A percentile compares a stretch with the other conserved stretches of the same genome.
phyloP scores from a whole-genome alignment of 2,113 vertebrate genomes.

The Tachysurus vachellii region DNA sequence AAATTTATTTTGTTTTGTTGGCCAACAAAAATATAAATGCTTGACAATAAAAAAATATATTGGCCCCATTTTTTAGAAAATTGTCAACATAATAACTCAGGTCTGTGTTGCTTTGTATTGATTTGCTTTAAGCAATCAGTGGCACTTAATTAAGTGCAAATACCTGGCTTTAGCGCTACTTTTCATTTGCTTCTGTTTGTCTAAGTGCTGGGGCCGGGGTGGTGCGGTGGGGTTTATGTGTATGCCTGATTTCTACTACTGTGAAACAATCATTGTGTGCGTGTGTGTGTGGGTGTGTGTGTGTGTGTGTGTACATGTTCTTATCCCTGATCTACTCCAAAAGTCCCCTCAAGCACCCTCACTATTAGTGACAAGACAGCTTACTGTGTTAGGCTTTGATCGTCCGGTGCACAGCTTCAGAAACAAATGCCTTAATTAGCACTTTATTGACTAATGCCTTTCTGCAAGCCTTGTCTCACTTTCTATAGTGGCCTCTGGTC shows the following conservation, averaged over 20 bases:
- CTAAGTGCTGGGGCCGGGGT: background rate
- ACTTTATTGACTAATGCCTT: constrained; percentile 57
- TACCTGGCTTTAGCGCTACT: background rate
- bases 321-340: constrained; percentile 21
- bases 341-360: constrained; percentile 47
- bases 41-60: background rate
- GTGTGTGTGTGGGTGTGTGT: constrained; percentile 36
- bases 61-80: background rate
- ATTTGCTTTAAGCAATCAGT: constrained; percentile 22
- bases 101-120: constrained; percentile 12
- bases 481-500: constrained; percentile 38
- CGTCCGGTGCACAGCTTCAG: constrained; percentile 35
- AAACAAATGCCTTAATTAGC: constrained; percentile 61
- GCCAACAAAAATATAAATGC: background rate
- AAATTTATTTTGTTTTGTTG: background rate
- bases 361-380: constrained; percentile 39
- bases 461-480: constrained; percentile 54
- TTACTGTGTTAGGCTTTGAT: constrained; percentile 49
- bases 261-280: background rate
- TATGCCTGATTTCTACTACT: background rate
- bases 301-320: constrained; percentile 10
- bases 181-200: constrained; percentile 24
- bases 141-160: constrained; percentile 13
- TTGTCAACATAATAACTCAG: constrained; percentile 1
- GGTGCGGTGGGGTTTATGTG: background rate